A percentile compares a stretch with the other conserved stretches of the same genome.
Evolutionary conservation across 2,797 vertebrate genomes (phyloP).

Genomic region (Anguilla anguilla): DNA sequence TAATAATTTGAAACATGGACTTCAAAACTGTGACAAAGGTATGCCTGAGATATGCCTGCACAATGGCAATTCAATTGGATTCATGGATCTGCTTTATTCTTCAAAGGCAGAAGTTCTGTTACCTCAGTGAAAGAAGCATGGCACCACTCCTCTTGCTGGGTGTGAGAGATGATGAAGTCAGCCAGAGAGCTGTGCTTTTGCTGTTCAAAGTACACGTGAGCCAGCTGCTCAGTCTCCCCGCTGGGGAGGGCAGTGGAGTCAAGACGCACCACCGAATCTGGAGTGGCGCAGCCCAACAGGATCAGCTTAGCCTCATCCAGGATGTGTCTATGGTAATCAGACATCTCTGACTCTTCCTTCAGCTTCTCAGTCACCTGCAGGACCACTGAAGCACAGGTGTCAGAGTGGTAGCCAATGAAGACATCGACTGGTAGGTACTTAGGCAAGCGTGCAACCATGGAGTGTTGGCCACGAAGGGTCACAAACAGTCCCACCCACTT

Average conservation of each 20-base stretch:
- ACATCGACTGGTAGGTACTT: slow-evolving; percentile 78
- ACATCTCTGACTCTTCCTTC: slow-evolving; percentile 28
- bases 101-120: slow-evolving; percentile 33
- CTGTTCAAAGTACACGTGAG: slow-evolving; percentile 73
- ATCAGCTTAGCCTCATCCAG: slow-evolving; percentile 71
- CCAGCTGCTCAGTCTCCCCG: slow-evolving; percentile 63
- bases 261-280: slow-evolving; percentile 86
- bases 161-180: slow-evolving; percentile 78
- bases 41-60: background rate
- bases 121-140: slow-evolving; percentile 84
- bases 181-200: slow-evolving; percentile 83
- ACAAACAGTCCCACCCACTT: slow-evolving; percentile 79
- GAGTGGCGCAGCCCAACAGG: slow-evolving; percentile 88
- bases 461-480: slow-evolving; percentile 44
- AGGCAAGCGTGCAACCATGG: slow-evolving; percentile 51
- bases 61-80: background rate
- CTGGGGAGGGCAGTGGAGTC: slow-evolving; percentile 61
- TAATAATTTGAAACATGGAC: background rate
- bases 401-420: slow-evolving; percentile 90
- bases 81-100: background rate
- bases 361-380: slow-evolving; percentile 78
- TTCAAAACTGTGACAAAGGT: background rate
- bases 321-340: slow-evolving; percentile 55
- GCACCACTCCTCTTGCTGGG: slow-evolving; percentile 17
- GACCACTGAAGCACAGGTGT: slow-evolving; percentile 89